phyloP scores from a whole-genome alignment of 1,140 invertebrate species.

The Bombus waltoni region DNA sequence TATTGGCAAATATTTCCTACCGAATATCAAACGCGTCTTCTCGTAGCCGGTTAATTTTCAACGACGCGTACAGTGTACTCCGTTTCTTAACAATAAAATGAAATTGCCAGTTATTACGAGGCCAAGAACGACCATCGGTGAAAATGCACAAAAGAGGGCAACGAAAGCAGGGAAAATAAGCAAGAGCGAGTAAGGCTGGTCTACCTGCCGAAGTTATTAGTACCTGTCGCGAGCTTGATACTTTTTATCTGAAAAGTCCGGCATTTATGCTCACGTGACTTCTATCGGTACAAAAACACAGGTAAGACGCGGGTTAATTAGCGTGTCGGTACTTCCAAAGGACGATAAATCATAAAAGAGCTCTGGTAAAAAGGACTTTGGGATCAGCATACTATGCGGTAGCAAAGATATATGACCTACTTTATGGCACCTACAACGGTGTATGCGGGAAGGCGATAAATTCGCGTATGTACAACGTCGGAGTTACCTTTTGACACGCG shows the following conservation, averaged over 20 bases:
- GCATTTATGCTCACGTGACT: constrained; percentile 40
- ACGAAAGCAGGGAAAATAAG: not conserved
- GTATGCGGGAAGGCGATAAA: constrained; percentile 67
- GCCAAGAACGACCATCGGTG: not conserved
- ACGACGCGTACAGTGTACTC: not conserved
- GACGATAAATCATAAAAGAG: constrained; percentile 69
- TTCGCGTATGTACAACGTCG: constrained; percentile 37
- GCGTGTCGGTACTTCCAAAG: constrained; percentile 54
- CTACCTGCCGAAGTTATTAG: constrained; percentile 23
- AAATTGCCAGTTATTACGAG: not conserved
- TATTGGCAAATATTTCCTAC: not conserved
- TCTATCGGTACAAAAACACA: constrained; percentile 39
- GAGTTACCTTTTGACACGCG: constrained; percentile 49
- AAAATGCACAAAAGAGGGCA: not conserved
- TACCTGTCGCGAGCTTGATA: constrained; percentile 45
- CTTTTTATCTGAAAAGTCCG: constrained; percentile 37
- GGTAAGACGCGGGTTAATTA: constrained; percentile 58
- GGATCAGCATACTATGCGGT: constrained; percentile 51
- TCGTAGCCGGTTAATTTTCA: not conserved
- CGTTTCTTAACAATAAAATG: not conserved
- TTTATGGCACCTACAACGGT: constrained; percentile 68
- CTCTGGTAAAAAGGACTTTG: constrained; percentile 8
- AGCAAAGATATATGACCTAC: constrained; percentile 72
- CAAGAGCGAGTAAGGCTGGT: not conserved
- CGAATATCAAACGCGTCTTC: not conserved